phyloP scores from a whole-genome alignment of 2,113 vertebrate genomes.

The Oryzias melastigma region DNA sequence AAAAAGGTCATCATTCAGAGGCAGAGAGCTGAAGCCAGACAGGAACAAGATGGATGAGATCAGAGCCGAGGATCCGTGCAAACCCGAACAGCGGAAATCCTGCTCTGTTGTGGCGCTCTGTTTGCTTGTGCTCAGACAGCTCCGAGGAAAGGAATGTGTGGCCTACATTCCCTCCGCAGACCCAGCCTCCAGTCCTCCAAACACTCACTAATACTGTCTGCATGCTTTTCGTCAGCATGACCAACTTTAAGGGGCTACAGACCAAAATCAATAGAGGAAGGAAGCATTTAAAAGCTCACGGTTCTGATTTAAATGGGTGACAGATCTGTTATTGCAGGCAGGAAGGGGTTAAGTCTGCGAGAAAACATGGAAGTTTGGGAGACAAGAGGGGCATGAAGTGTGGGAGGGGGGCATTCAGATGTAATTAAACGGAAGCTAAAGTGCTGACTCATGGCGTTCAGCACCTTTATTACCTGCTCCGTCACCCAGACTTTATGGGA shows the following conservation, averaged over 20 bases:
- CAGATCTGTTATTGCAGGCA: constrained; percentile 27
- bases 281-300: constrained; percentile 37
- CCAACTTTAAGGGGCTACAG: constrained; percentile 46
- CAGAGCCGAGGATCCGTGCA: constrained; percentile 47
- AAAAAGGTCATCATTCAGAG: constrained; percentile 29
- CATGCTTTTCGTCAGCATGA: constrained; percentile 29
- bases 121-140: constrained; percentile 66
- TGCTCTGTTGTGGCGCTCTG: constrained; percentile 63
- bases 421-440: constrained; percentile 77
- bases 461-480: constrained; percentile 74
- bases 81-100: constrained; percentile 72
- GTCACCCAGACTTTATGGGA: constrained; percentile 70
- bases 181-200: constrained; percentile 41
- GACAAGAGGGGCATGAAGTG: constrained; percentile 16
- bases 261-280: constrained; percentile 55
- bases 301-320: constrained; percentile 35
- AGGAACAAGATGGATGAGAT: constrained; percentile 39
- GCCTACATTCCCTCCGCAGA: constrained; percentile 67
- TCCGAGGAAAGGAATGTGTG: constrained; percentile 74
- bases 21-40: constrained; percentile 34
- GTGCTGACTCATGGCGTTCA: constrained; percentile 78
- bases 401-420: constrained; percentile 56
- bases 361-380: constrained; percentile 31
- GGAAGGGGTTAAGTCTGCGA: constrained; percentile 70
- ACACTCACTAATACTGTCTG: constrained; percentile 18